Conservation (phyloP, 2,797 vertebrate genomes). For the Gymnocypris eckloni region DNA sequence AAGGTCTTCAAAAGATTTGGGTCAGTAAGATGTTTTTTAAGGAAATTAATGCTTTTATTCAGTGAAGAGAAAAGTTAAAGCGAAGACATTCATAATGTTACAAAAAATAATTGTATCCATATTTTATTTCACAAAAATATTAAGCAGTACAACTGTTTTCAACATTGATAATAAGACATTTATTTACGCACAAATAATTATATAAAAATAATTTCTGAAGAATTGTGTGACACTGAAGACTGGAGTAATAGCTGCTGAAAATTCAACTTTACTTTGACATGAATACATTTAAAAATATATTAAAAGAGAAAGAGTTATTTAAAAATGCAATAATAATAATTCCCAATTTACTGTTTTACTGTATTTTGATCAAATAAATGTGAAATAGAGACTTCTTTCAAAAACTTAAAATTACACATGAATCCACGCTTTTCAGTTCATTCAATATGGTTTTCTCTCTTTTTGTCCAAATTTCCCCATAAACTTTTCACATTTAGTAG, state of each 20-base stretch:
- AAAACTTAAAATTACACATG: background rate
- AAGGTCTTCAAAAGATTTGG: background rate
- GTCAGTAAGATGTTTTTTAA: background rate
- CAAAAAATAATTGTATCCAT: background rate
- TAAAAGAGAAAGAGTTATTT: background rate
- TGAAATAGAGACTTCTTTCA: background rate
- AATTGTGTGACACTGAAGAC: background rate
- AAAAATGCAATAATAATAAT: background rate
- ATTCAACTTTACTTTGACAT: background rate
- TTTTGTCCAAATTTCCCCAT: background rate
- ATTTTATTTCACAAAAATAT: background rate
- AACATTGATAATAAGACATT: background rate
- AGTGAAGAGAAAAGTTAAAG: background rate
- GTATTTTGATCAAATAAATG: background rate
- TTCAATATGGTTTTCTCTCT: background rate
- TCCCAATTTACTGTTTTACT: background rate
- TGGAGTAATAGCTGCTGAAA: background rate
- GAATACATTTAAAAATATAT: background rate
- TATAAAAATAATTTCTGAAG: background rate
- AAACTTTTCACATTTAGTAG: background rate
- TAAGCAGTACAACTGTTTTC: background rate
- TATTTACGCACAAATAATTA: background rate
- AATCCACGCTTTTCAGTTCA: too few relatives aligned
- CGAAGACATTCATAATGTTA: background rate
- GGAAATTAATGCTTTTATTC: background rate